phyloP scores from a whole-genome alignment of 2,888 invertebrate species.

The Aleiodes alternator region DNA sequence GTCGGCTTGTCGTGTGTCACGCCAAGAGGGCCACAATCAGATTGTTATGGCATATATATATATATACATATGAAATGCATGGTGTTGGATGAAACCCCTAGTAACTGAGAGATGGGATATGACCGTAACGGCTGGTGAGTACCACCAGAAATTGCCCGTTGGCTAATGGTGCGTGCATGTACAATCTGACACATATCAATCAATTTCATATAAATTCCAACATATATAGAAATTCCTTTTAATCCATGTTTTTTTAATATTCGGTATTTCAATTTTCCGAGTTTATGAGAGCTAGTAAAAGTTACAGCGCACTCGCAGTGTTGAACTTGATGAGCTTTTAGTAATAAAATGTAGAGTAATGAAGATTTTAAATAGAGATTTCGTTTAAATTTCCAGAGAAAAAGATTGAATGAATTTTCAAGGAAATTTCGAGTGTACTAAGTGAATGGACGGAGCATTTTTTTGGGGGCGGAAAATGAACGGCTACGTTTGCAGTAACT shows the following conservation, averaged over 20 bases:
- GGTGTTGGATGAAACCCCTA: constrained; percentile 3
- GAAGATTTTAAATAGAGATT: too few relatives aligned
- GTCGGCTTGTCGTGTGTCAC: constrained; percentile 36
- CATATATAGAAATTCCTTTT: constrained; percentile 15
- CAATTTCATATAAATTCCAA: constrained; percentile 64
- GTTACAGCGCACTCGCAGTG: neutral
- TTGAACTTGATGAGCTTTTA: too few relatives aligned
- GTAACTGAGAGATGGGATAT: constrained; percentile 36
- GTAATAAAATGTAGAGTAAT: too few relatives aligned
- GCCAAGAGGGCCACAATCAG: constrained; percentile 21
- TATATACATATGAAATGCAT: constrained; percentile 10
- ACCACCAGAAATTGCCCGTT: constrained; percentile 53
- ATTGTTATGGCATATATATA: constrained; percentile 21
- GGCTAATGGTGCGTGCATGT: constrained; percentile 61
- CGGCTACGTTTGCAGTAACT: constrained; percentile 23
- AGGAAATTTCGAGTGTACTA: too few relatives aligned
- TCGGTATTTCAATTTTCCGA: neutral
- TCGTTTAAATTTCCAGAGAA: too few relatives aligned
- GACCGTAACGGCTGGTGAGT: constrained; percentile 43
- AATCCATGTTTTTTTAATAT: constrained; percentile 21
- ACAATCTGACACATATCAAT: constrained; percentile 70
- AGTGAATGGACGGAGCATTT: neutral
- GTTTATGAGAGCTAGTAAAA: constrained; percentile 5
- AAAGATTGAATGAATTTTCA: too few relatives aligned
- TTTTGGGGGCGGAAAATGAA: neutral